Evolutionary conservation across 2,113 vertebrate genomes (phyloP).

Genomic region (Platanista minor): DNA sequence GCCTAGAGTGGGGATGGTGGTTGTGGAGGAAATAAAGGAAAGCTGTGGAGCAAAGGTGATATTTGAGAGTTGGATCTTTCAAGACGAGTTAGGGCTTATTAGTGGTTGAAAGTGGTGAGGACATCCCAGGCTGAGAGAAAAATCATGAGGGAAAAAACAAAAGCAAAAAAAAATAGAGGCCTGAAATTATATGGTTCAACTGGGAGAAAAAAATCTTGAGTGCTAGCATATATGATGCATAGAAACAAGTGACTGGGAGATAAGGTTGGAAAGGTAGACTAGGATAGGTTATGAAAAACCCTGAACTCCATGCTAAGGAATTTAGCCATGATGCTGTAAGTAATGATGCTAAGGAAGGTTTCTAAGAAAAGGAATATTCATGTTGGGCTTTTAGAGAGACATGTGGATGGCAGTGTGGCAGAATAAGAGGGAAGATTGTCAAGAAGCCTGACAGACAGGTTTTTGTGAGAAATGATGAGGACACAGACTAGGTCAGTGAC

Average conservation of each 20-base stretch:
- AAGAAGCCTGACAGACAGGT: neutral
- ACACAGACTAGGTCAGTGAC: neutral
- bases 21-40: neutral
- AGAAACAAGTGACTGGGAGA: neutral
- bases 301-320: neutral
- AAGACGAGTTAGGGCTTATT: neutral
- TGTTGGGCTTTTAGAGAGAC: neutral
- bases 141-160: neutral
- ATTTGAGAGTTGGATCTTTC: neutral
- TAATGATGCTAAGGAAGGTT: neutral
- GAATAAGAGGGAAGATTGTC: neutral
- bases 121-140: neutral
- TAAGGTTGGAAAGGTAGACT: neutral
- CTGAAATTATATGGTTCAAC: neutral
- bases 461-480: neutral
- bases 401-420: neutral
- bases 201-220: neutral
- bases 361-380: neutral
- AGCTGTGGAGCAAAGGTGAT: neutral
- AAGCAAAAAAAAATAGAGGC: neutral
- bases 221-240: neutral
- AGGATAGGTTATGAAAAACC: neutral
- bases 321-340: constrained; percentile 16
- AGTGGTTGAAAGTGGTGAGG: neutral
- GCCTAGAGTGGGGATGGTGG: neutral